Evolutionary conservation across 2,888 invertebrate genomes (phyloP).

Genomic region (Archaeoteleia sp.): DNA sequence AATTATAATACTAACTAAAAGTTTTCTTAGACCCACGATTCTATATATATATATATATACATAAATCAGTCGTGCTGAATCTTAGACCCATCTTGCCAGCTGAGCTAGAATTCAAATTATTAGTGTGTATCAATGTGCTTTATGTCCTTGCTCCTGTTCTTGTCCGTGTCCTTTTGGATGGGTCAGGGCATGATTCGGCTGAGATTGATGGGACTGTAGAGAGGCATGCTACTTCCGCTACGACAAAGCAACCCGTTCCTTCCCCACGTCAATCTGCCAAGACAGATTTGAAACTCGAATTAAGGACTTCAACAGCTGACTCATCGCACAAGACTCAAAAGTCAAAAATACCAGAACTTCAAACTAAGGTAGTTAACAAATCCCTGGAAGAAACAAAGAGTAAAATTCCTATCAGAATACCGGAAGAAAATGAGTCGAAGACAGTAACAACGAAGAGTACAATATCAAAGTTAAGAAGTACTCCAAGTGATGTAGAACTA

Average conservation of each 20-base stretch:
- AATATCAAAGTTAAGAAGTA: constrained; percentile 26
- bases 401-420: constrained; percentile 75
- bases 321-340: constrained; percentile 54
- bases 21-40: constrained; percentile 49
- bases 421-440: constrained; percentile 57
- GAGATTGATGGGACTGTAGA: constrained; percentile 74
- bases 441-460: constrained; percentile 17
- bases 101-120: constrained; percentile 70
- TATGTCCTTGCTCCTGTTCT: constrained; percentile 75
- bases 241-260: constrained; percentile 73
- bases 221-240: constrained; percentile 74
- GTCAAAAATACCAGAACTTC: constrained; percentile 56
- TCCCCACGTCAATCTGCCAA: constrained; percentile 69
- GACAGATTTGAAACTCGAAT: constrained; percentile 68
- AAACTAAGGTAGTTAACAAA: constrained; percentile 37
- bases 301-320: constrained; percentile 58
- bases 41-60: constrained; percentile 47
- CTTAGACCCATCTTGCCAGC: constrained; percentile 64
- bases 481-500: constrained; percentile 3
- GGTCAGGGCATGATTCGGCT: constrained; percentile 75
- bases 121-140: constrained; percentile 75
- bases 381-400: constrained; percentile 65
- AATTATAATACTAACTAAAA: constrained; percentile 70
- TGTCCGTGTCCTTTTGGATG: constrained; percentile 74
- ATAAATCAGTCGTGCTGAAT: constrained; percentile 58